These are phyloP conservation scores for Laterallus jamaicensis DNA, from an alignment of 2,113 vertebrate species.

Conservation along the genomic window DNA sequence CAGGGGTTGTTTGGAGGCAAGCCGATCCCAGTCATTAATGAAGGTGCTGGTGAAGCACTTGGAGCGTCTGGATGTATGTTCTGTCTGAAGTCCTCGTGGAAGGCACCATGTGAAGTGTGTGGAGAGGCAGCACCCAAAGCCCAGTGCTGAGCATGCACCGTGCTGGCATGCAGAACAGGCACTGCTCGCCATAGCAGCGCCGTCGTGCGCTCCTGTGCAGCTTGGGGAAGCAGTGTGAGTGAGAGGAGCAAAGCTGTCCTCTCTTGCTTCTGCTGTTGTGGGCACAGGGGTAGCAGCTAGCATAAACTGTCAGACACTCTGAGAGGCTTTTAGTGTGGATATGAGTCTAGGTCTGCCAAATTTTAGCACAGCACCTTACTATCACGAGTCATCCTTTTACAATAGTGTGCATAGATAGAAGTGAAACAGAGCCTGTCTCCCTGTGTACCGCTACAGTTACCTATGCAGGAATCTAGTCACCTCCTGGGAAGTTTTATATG, in stretches of 20 bases:
- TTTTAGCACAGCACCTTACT: neutral
- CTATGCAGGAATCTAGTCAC: neutral
- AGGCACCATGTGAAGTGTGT: rapidly evolving
- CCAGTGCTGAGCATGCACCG: rapidly evolving
- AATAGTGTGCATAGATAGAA: too few species aligned
- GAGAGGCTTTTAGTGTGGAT: neutral
- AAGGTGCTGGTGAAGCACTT: neutral
- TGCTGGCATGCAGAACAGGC: neutral
- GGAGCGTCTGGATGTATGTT: neutral
- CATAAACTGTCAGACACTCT: too few species aligned
- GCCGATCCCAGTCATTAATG: neutral
- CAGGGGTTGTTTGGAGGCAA: neutral
- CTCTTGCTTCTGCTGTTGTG: neutral
- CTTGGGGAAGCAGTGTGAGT: neutral
- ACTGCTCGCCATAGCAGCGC: too few species aligned
- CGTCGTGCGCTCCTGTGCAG: too few species aligned
- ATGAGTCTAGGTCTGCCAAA: neutral
- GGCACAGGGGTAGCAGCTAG: neutral
- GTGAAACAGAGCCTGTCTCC: neutral
- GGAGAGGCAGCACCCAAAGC: neutral
- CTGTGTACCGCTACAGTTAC: neutral
- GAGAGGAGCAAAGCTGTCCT: neutral
- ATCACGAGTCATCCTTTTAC: neutral
- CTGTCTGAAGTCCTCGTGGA: neutral
- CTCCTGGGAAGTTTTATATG: neutral